Evolutionary conservation across 2,797 vertebrate genomes (phyloP), one percentile per base, ranked within the genome.

Genomic region (Bufotes viridis): DNA sequence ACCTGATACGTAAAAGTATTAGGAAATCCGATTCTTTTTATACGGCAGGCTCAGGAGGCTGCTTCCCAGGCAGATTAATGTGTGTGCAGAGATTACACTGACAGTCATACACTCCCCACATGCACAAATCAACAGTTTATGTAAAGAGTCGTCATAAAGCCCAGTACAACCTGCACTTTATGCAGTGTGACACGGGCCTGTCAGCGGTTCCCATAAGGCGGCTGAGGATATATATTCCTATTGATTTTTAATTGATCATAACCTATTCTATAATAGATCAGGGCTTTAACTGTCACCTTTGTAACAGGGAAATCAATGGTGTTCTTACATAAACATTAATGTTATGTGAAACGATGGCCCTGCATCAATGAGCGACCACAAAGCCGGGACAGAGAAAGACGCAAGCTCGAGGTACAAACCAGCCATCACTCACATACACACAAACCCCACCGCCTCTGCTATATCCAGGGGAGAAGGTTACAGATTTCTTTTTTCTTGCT

Each of bases 241-340:
- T 86, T 89, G 88, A 86, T 89, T 85, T 89, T 86, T 82, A 75
- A 82, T 89, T 82, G 88, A 86, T 86, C 76, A 26, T 53, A 81
- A 60, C 60, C 34, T 67, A 89, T 76, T 82, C 82, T 78, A 82
- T 63, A 65, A 89, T 78, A 70, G 67, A 82, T 70, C 83, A 85
- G 26, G 58, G 58, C 70, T 58, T n/a, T 61, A 85, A 75, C 67
- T 81, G 84, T 86, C 88, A 86, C 51, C 83, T 58, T 76, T 65
- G 24, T 82, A 69, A 86, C 74, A 51, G 70, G 70, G 42, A 89
- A 89, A 89, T 89, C 88, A 89, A 89, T 89, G 60, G 57, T 2
- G 53, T 78, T 67, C 79, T 69, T 81, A 82, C 81, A 86, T 82
- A 89, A 89, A 89, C 70, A 17, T 78, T 85, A 67, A 82, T 81